Conservation (phyloP, 64 coral and sea anemone species). For the Dendrophyllia cribrosa region DNA sequence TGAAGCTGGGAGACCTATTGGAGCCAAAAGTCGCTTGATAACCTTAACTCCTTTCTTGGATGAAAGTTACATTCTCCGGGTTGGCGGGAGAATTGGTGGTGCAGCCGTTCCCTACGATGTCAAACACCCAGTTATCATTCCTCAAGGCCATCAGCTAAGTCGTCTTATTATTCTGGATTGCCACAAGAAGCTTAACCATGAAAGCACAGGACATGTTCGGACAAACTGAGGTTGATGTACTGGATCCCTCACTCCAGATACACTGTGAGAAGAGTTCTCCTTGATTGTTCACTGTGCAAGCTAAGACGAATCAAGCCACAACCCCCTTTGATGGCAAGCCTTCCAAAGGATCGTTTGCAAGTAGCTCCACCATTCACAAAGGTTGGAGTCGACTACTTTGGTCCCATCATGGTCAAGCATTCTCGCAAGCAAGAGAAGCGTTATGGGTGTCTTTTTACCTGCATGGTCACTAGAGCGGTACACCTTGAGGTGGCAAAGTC, state of each 20-base stretch:
- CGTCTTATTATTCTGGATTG: slow-evolving; percentile 21
- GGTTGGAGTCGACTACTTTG: too few relatives aligned
- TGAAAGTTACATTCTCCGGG: slow-evolving; percentile 1
- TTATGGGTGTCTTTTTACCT: too few relatives aligned
- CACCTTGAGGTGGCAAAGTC: too few relatives aligned
- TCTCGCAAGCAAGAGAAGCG: too few relatives aligned
- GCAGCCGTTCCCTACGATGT: slow-evolving; percentile 14
- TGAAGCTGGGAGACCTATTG: neutral
- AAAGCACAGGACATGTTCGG: slow-evolving; percentile 21
- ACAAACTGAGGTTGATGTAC: slow-evolving; percentile 8
- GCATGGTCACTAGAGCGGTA: too few relatives aligned
- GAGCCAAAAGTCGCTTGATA: slow-evolving; percentile 6
- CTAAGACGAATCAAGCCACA: slow-evolving; percentile 18
- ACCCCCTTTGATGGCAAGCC: slow-evolving; percentile 22
- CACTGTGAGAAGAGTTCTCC: slow-evolving; percentile 5
- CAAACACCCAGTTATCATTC: slow-evolving; percentile 31
- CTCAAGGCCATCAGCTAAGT: neutral
- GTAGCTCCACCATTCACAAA: slow-evolving; percentile 7
- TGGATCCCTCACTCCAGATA: slow-evolving; percentile 28
- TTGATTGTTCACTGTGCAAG: slow-evolving; percentile 41
- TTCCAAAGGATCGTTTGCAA: slow-evolving; percentile 4
- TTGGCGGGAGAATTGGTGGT: slow-evolving; percentile 25
- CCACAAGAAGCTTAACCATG: slow-evolving; percentile 21
- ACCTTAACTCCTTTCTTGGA: neutral
- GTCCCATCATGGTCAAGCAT: too few relatives aligned